Conservation (phyloP, 2,113 vertebrate genomes). For the Cranoglanis bouderius region DNA sequence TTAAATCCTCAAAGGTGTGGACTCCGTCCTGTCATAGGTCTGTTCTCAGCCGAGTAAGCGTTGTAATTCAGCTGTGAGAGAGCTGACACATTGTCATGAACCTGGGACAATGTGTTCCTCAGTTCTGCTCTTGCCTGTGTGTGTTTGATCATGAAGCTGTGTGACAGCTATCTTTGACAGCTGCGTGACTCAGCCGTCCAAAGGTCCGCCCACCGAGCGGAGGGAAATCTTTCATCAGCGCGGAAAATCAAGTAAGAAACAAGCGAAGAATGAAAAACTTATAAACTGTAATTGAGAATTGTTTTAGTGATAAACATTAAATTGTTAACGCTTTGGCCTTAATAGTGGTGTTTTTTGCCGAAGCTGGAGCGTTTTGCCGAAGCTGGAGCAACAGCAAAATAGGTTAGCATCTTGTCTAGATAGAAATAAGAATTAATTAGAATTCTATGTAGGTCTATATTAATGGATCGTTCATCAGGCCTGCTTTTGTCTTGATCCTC, state of each 20-base stretch:
- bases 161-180: slow-evolving; percentile 85
- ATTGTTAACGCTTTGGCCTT: background rate
- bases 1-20: slow-evolving; percentile 58
- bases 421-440: background rate
- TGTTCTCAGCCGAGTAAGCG: slow-evolving; percentile 14
- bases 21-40: slow-evolving; percentile 22
- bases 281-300: background rate
- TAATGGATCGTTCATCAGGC: background rate
- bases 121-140: slow-evolving; percentile 63
- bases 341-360: background rate
- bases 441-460: background rate
- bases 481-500: too few species aligned
- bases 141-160: slow-evolving; percentile 78
- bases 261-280: background rate
- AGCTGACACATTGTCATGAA: slow-evolving; percentile 59
- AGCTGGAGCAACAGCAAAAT: background rate
- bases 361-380: background rate
- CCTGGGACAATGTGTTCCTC: slow-evolving; percentile 69
- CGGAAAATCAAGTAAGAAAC: slow-evolving; percentile 47
- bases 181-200: slow-evolving; percentile 77
- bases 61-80: slow-evolving; percentile 48
- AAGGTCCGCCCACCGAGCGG: slow-evolving; percentile 73
- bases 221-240: slow-evolving; percentile 72
- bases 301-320: background rate
- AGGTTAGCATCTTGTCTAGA: background rate